Conservation (phyloP, 1,140 invertebrate species). For the Drosophila truncata region DNA sequence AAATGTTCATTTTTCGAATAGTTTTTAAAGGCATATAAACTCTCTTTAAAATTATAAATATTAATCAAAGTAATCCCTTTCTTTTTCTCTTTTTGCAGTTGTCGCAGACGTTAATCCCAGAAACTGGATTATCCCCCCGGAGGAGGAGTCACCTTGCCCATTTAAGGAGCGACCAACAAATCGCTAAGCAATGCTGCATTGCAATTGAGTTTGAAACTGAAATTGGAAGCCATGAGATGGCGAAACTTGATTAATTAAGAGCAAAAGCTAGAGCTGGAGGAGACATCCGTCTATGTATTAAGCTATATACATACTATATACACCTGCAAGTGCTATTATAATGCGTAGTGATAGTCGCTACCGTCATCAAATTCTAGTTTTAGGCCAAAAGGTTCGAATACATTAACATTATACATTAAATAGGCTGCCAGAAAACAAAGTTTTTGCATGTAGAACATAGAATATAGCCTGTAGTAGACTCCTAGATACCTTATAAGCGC, state of each 20-base stretch:
- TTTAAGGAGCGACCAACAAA: slow-evolving; percentile 23
- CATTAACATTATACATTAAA: slow-evolving; percentile 3
- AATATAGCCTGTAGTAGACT: slow-evolving; percentile 32
- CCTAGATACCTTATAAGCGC: slow-evolving; percentile 23
- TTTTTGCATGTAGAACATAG: slow-evolving; percentile 51
- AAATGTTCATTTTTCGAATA: too few species aligned
- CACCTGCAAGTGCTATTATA: slow-evolving; percentile 41
- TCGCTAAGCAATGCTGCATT: slow-evolving; percentile 8
- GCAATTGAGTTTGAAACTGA: slow-evolving; percentile 62
- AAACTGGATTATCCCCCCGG: slow-evolving; percentile 3
- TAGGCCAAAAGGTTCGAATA: slow-evolving; percentile 25
- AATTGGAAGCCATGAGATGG: slow-evolving; percentile 19
- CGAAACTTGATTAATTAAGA: slow-evolving; percentile 9
- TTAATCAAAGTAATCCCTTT: too few species aligned
- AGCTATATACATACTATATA: slow-evolving; percentile 28
- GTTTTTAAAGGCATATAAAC: too few species aligned
- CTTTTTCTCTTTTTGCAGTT: slow-evolving; percentile 9
- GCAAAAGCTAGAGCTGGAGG: background rate
- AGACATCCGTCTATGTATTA: slow-evolving; percentile 57
- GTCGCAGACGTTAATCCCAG: background rate
- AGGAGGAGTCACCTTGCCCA: slow-evolving; percentile 28
- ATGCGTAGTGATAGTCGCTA: slow-evolving; percentile 40
- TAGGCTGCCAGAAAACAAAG: slow-evolving; percentile 76
- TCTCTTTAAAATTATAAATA: too few species aligned
- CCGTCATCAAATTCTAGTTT: slow-evolving; percentile 54